These are phyloP conservation scores for Macroteleia sp. DNA, from an alignment of 2,888 invertebrate species.

Conservation along the genomic window DNA sequence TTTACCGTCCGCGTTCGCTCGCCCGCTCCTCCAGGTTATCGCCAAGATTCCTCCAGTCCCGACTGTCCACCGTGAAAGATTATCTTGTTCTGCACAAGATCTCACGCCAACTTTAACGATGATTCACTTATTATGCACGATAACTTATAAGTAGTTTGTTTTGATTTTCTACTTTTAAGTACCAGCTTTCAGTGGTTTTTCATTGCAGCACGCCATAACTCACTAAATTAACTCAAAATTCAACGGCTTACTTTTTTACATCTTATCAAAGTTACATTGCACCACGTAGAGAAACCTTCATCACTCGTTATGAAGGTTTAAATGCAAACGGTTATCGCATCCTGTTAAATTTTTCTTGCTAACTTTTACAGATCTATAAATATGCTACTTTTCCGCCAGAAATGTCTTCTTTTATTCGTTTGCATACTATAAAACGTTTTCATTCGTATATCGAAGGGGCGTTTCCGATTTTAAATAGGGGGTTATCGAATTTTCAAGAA, in stretches of 20 bases:
- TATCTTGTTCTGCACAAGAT: conserved; percentile 32
- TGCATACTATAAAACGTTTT: conserved; percentile 47
- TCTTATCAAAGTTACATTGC: neutral
- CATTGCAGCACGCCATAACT: neutral
- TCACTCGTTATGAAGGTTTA: too few species aligned
- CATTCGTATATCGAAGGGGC: conserved; percentile 42
- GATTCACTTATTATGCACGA: conserved; percentile 45
- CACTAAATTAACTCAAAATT: neutral
- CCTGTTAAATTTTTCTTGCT: neutral
- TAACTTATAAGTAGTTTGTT: conserved; percentile 48
- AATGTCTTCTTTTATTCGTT: conserved; percentile 12
- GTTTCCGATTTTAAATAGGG: conserved; percentile 49
- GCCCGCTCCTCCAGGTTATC: conserved; percentile 66
- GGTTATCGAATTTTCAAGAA: conserved; percentile 52
- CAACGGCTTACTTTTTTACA: neutral
- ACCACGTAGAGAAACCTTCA: too few species aligned
- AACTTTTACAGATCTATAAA: conserved; percentile 1
- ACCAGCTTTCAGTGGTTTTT: neutral
- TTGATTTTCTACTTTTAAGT: conserved; percentile 30
- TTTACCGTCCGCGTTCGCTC: conserved; percentile 75
- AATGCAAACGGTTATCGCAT: neutral
- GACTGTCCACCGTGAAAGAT: conserved; percentile 65
- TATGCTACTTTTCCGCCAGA: neutral
- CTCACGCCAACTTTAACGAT: conserved; percentile 50
- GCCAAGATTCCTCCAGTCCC: conserved; percentile 67